Evolutionary conservation across 2,888 invertebrate genomes (phyloP), one percentile per base, ranked within the genome.

Genomic region (Phyllotreta striolata): DNA sequence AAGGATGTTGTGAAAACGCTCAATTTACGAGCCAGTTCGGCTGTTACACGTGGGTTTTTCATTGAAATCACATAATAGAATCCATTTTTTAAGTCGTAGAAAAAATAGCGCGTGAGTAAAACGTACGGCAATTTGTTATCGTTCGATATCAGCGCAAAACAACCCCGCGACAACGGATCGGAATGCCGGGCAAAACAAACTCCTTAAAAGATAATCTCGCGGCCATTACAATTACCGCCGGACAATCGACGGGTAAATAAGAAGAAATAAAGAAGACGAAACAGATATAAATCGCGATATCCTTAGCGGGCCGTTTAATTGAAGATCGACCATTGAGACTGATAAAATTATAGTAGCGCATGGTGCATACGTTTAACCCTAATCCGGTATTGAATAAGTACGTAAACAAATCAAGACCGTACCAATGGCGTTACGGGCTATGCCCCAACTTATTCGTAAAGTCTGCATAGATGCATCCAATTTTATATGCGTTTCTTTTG

Each of bases 351-450:
- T 78, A 72, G 77, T 73, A 64, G 67, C 66, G 73, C 70, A 72
- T 69, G 72, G 75, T 69, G 76, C 77, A 79, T 80, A 78, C 72
- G 74, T 79, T 79, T 73, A 73, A 73, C 71, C 77, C 78, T 80
- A 80, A 80, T 80, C 80, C 77, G 79, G 78, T 76, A 75, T 78
- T 75, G 72, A 76, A 70, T 72, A 72, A 74, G 76, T 77, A 77
- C 74, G 79, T 79, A 79, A 78, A 80, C 80, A 79, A 79, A 80
- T 80, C 80, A 80, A 77, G 76, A 65, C 66, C 55, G 38, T 12
- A 49, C 24, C 60, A 60, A 52, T 43, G 60, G n/a, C 35, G 60
- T 1, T 60, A 37, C 47, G n/a, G 6, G 7, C 13, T 10, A 3
- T n/a, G 6, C 9, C 4, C 12, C 10, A 52, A 52, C 7, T 38